These are phyloP conservation scores for Apamea sordens DNA, from an alignment of 2,888 invertebrate genomes.

Conservation along the genomic window DNA sequence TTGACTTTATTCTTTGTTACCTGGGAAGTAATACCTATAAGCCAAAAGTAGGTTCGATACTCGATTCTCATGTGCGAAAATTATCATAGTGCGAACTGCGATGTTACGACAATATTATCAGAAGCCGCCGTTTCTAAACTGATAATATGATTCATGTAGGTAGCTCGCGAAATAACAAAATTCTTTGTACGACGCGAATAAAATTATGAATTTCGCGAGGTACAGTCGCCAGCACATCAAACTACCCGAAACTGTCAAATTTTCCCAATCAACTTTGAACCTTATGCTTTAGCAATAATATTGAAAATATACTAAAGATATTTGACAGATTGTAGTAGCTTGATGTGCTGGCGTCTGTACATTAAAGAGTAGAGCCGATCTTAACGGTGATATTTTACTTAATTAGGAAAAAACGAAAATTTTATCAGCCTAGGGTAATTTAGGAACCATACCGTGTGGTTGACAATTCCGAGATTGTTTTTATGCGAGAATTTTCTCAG, in stretches of 20 bases:
- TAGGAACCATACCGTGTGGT: too few relatives aligned
- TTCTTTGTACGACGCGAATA: too few relatives aligned
- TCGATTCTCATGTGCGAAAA: conserved; percentile 32
- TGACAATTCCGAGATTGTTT: background rate
- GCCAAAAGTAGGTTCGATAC: conserved; percentile 5
- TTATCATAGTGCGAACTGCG: conserved; percentile 13
- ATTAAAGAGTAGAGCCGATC: background rate
- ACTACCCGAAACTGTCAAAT: too few relatives aligned
- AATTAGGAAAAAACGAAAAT: too few relatives aligned
- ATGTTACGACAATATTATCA: background rate
- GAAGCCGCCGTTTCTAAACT: background rate
- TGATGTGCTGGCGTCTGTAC: too few relatives aligned
- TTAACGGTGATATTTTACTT: too few relatives aligned
- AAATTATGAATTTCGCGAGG: background rate
- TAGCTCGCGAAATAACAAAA: background rate
- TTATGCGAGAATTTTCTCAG: background rate
- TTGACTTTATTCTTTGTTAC: background rate
- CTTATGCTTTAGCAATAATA: too few relatives aligned
- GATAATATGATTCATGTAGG: background rate
- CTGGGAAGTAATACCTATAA: background rate
- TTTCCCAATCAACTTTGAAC: too few relatives aligned
- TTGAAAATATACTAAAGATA: too few relatives aligned
- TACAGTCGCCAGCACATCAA: too few relatives aligned
- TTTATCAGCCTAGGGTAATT: too few relatives aligned
- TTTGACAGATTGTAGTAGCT: too few relatives aligned